Evolutionary conservation across 2,888 invertebrate genomes (phyloP).

Genomic region (Ramazzottius varieornatus): DNA sequence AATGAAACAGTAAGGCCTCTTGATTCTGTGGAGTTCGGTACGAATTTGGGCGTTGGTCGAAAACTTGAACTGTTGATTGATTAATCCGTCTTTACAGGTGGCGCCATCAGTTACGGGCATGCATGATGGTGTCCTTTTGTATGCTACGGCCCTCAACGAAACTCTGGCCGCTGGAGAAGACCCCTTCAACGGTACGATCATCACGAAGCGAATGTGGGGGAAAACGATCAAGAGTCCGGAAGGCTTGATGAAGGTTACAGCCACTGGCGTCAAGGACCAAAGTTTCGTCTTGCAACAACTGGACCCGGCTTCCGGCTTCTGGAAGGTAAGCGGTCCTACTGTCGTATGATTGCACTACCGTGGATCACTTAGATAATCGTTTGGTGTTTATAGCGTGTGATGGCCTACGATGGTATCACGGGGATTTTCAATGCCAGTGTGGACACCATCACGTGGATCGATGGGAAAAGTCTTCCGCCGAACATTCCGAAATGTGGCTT

Average conservation of each 20-base stretch:
- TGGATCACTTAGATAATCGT: no score
- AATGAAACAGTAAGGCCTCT: neutral
- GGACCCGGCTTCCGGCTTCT: neutral
- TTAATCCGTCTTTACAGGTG: neutral
- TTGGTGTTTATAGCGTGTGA: neutral
- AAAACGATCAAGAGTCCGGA: neutral
- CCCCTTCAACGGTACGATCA: neutral
- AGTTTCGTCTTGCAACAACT: neutral
- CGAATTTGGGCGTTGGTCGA: no score
- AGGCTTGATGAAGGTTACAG: neutral
- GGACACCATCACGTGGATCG: neutral
- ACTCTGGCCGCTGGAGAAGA: constrained; percentile 6
- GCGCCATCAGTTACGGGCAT: neutral
- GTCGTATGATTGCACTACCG: neutral
- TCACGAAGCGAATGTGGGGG: neutral
- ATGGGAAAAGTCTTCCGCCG: constrained; percentile 7
- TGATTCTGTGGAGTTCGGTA: no score
- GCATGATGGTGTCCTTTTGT: neutral
- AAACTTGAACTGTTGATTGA: neutral
- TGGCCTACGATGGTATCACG: neutral
- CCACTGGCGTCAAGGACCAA: neutral
- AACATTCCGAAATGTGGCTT: constrained; percentile 11
- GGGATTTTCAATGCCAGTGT: neutral
- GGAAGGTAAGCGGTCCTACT: neutral
- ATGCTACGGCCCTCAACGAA: constrained; percentile 7